Base-by-base conservation (phyloP, 1,140 invertebrate species). In the Ceratoteleas bidentatus region DNA sequence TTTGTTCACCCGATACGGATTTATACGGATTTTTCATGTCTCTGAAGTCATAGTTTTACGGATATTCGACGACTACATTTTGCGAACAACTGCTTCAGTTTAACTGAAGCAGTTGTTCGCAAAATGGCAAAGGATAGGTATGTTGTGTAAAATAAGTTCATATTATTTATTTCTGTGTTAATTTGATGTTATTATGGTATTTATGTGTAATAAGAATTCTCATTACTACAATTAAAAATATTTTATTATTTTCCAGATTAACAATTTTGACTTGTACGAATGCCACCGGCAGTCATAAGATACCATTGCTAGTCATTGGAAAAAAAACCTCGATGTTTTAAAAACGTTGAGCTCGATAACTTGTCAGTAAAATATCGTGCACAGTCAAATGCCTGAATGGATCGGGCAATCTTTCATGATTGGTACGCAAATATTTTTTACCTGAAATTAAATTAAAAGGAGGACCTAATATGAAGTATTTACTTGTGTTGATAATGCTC, bases 351-450 rank as follows among this genome's bases (percentile, higher is more conserved):
- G 50, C 38, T 4, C 3, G 3, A 4, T 13, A 6, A 4, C 3
- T 52, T 72, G 33, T 49, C 57, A 24, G 56, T 72, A 8, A 7
- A 60, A 45, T 62, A 73, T 47, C 13, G 1, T 45, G 36, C 69
- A 13, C 50, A 61, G 14, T 54, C 0, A 40, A 73, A 73, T 16
- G 49, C 49, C 15, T 73, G 69, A 49, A 73, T 72, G 68, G 6
- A 0, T 0, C 53, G 58, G 47, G 47, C 5, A 0, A 62, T 73
- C 45, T 73, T 73, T 61, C 32, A 61, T n/a, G 64, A 77, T 13
- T 77, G 57, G 57, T 77, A 69, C 16, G 47, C 0, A 0, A 77
- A 77, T 13, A 62, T 77, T 40, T 77, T 77, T 62, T 77, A 6
- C 40, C 64, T 24, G 57, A 53, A 68, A 56, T 68, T 5, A 62